phyloP scores from a whole-genome alignment of 2,797 vertebrate genomes.

The Tokudaia muenninki region DNA sequence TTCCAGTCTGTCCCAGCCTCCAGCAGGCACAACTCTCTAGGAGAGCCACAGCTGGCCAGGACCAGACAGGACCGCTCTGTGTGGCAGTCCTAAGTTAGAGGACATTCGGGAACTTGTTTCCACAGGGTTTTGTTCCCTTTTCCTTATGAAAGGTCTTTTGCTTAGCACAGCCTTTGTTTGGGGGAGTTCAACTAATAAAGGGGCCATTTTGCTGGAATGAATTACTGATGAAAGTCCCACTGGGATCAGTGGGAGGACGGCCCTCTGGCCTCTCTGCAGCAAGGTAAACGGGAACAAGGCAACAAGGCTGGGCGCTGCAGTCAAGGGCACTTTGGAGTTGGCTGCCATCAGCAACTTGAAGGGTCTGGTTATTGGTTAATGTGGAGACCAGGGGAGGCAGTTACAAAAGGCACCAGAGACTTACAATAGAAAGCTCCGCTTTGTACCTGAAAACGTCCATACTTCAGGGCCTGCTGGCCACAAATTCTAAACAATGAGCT shows the following conservation, averaged over 20 bases:
- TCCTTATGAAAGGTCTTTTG: constrained; percentile 80
- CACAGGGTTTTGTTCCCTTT: constrained; percentile 26
- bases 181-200: constrained; percentile 75
- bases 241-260: constrained; percentile 50
- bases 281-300: constrained; percentile 71
- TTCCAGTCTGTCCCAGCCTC: not conserved
- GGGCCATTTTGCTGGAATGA: constrained; percentile 79
- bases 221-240: constrained; percentile 72
- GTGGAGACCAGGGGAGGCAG: not conserved
- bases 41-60: constrained; percentile 32
- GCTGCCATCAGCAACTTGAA: constrained; percentile 62
- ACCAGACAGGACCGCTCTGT: constrained; percentile 38
- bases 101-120: constrained; percentile 70
- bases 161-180: constrained; percentile 74
- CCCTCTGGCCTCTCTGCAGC: constrained; percentile 55
- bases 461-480: not conserved
- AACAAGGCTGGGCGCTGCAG: not conserved
- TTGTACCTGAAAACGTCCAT: constrained; percentile 4
- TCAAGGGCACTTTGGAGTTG: constrained; percentile 69
- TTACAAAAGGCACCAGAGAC: not conserved
- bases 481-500: not conserved
- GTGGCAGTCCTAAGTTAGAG: constrained; percentile 63
- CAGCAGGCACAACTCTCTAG: not conserved
- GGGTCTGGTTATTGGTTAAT: constrained; percentile 11
- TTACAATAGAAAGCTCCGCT: not conserved